Percentiles rank a stretch among this genome's conserved stretches.
These are phyloP conservation scores for Gobio occitaniae DNA, from an alignment of 2,797 vertebrate species.

Conservation along the genomic window DNA sequence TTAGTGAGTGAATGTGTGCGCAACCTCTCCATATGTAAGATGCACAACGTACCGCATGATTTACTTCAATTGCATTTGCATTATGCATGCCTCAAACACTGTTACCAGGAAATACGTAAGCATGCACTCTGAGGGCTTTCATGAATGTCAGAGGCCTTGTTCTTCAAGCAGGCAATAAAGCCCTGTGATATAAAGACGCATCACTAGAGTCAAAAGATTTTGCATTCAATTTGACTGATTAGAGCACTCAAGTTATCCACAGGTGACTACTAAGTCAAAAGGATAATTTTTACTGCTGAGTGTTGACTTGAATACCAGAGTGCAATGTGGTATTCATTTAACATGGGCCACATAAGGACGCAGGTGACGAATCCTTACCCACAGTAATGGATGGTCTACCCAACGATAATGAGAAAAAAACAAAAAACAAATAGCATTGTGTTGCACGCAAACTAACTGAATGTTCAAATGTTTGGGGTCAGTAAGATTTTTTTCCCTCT, in stretches of 20 bases:
- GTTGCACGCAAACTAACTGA: neutral
- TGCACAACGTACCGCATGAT: neutral
- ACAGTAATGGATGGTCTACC: neutral
- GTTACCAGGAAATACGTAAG: neutral
- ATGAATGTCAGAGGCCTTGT: constrained; percentile 29
- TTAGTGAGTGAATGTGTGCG: constrained; percentile 9
- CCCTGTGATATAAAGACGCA: neutral
- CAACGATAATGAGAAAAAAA: neutral
- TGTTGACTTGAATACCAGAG: constrained; percentile 30
- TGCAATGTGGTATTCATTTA: neutral
- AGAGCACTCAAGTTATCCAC: constrained; percentile 38
- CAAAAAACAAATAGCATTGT: neutral
- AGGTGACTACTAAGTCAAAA: constrained; percentile 10
- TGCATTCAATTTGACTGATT: constrained; percentile 37
- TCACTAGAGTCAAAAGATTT: constrained; percentile 13
- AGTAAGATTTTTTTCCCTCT: no score
- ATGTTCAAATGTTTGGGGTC: no score
- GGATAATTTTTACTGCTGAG: constrained; percentile 17
- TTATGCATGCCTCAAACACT: neutral
- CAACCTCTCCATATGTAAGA: neutral
- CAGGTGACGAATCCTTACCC: neutral
- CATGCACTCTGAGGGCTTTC: constrained; percentile 12
- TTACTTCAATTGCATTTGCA: constrained; percentile 34
- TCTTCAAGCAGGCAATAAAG: constrained; percentile 15
- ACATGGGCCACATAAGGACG: neutral